phyloP scores from a whole-genome alignment of 2,113 vertebrate genomes.

The Rhombomys opimus region DNA sequence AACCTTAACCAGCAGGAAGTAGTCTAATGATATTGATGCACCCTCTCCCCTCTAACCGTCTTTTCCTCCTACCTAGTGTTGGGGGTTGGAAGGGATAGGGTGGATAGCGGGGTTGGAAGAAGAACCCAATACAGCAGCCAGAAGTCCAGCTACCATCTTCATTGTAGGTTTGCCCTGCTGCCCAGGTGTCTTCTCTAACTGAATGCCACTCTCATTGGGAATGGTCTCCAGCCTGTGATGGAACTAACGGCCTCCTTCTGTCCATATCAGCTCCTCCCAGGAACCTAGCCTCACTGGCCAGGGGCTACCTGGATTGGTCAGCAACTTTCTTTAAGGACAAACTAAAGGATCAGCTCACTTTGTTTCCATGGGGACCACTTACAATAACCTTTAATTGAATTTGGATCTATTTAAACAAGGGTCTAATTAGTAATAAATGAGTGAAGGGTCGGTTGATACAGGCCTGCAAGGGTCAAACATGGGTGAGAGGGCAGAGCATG shows the following conservation, averaged over 20 bases:
- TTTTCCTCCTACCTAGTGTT: too few species aligned
- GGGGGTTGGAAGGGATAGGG: too few species aligned
- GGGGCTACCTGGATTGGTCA: background rate
- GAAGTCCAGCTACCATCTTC: background rate
- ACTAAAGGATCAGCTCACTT: background rate
- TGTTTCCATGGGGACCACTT: background rate
- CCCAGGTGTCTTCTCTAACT: background rate
- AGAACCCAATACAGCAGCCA: too few species aligned
- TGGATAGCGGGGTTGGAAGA: too few species aligned
- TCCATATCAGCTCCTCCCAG: background rate
- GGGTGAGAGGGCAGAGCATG: accelerated
- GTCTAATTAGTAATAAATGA: background rate
- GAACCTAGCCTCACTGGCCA: too few species aligned
- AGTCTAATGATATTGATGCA: too few species aligned
- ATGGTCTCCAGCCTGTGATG: background rate
- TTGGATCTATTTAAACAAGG: background rate
- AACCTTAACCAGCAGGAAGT: too few species aligned
- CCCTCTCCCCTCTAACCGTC: too few species aligned
- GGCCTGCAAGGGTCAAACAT: background rate
- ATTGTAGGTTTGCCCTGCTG: background rate
- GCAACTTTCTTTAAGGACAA: background rate
- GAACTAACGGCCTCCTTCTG: background rate
- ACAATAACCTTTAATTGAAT: background rate
- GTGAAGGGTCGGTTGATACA: background rate
- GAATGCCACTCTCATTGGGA: background rate